These are phyloP conservation scores for Hyles euphorbiae DNA, from an alignment of 1,140 invertebrate genomes.

Conservation along the genomic window DNA sequence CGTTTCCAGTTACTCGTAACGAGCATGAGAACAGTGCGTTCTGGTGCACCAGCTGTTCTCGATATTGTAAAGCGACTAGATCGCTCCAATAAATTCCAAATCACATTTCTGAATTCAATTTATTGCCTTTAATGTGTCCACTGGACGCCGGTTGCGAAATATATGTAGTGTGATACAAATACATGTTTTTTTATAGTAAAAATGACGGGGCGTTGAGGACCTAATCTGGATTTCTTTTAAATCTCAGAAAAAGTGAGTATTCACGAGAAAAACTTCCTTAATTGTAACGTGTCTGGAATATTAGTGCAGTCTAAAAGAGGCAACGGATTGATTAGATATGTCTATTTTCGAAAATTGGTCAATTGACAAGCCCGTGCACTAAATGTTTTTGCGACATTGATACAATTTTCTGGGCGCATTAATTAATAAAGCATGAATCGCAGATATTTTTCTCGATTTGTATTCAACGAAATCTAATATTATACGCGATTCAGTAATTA, in stretches of 20 bases:
- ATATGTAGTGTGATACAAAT: slow-evolving; percentile 7
- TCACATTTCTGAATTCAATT: slow-evolving; percentile 52
- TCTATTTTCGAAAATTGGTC: no score
- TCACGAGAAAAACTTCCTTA: no score
- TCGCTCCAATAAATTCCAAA: slow-evolving; percentile 52
- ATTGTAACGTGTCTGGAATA: no score
- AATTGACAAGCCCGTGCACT: no score
- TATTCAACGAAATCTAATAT: neutral
- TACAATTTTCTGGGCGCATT: no score
- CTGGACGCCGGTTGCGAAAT: slow-evolving; percentile 31
- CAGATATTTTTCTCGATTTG: neutral
- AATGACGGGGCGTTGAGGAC: neutral
- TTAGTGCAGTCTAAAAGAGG: no score
- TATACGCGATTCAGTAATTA: slow-evolving; percentile 11
- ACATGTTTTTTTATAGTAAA: slow-evolving; percentile 7
- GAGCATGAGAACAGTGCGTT: slow-evolving; percentile 35
- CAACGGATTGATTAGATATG: no score
- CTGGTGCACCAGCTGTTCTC: slow-evolving; percentile 37
- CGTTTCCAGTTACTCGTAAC: slow-evolving; percentile 1
- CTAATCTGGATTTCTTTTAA: slow-evolving; percentile 3
- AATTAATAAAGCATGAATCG: no score
- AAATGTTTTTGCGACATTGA: no score
- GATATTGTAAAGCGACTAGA: slow-evolving; percentile 38
- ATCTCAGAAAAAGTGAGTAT: neutral
- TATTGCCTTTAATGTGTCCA: slow-evolving; percentile 31